Conservation (phyloP, 1,140 invertebrate species). For the Dysdera silvatica region DNA sequence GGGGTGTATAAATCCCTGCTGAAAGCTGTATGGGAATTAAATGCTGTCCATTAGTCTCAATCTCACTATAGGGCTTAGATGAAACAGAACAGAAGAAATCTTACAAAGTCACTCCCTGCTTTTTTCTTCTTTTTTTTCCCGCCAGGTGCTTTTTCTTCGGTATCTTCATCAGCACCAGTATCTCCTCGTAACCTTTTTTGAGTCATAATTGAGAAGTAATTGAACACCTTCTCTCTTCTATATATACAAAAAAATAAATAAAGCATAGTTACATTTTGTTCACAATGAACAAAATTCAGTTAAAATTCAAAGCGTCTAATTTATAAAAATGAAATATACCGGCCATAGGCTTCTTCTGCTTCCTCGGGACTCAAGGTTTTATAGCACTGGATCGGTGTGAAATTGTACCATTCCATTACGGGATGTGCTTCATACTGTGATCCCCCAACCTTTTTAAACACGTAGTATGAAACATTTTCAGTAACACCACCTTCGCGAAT, state of each 20-base stretch:
- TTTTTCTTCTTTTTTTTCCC: constrained; percentile 48
- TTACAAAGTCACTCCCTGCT: constrained; percentile 37
- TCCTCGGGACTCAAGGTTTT: constrained; percentile 90
- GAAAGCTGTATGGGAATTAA: no score
- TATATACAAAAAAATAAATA: constrained; percentile 25
- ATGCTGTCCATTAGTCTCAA: background rate
- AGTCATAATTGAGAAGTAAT: constrained; percentile 90
- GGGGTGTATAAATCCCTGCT: no score
- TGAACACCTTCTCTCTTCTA: constrained; percentile 86
- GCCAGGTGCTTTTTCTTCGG: constrained; percentile 59
- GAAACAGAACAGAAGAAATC: constrained; percentile 1
- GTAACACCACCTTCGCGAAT: constrained; percentile 86
- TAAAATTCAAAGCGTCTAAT: background rate
- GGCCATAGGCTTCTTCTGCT: constrained; percentile 90
- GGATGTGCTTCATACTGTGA: constrained; percentile 92
- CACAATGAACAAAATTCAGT: background rate
- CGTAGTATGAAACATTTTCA: constrained; percentile 92
- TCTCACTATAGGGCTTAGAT: background rate
- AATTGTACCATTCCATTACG: constrained; percentile 79
- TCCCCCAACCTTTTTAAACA: constrained; percentile 88
- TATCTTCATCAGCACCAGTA: constrained; percentile 63
- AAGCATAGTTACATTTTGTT: background rate
- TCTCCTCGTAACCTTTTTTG: constrained; percentile 69
- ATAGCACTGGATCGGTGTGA: constrained; percentile 78
- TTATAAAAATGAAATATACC: constrained; percentile 40